Base-by-base conservation (phyloP, 2,888 invertebrate genomes). In the Caenorhabditis wallacei region DNA sequence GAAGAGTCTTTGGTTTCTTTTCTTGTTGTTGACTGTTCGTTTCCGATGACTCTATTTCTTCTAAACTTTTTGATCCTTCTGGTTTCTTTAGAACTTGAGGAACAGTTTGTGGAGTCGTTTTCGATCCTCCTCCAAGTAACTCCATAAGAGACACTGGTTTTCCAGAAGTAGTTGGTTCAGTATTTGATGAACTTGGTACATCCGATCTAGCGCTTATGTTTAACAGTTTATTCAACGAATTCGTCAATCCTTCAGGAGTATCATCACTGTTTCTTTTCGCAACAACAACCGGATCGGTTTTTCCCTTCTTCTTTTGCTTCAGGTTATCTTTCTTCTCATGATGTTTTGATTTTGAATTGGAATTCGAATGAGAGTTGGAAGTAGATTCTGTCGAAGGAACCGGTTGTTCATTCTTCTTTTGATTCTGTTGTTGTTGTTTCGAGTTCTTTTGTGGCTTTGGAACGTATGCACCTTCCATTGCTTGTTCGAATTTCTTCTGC, bases 71-170 rank as follows among this genome's bases (percentile, higher is more conserved):
- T 35, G 66, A 53, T 51, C 64, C 64, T 2, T 61, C 72, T 35
- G 64, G 18, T 37, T 51, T 56, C 37, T 66, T 66, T 1, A 16
- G 61, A 24, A 26, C 3, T 16, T 61, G 24, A n/a, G 24, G 35
- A 18, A 3, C 20, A 13, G 10, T 35, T 40, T 40, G 40, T 5
- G 40, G 11, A n/a, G 24, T 7, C 24, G 51, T 72, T 37, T 59
- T 68, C 22, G 30, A 37, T n/a, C 37, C 40, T 10, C 69, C 69
- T 1, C 78, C 78, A 5, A 78, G 53, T 13, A 78, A 16, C 24
- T 78, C 78, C 63, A 69, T 70, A 16, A 78, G 54, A 1, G 78
- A 63, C 4, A 76, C 59, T 40, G n/a, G 59, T 30, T 76, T 76
- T 37, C 68, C 75, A 16, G 20, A 16, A 11, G 43, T 40, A 11